Evolutionary conservation across 2,888 invertebrate genomes (phyloP), one percentile per base, ranked within the genome.

Genomic region (Lottia gigantea): DNA sequence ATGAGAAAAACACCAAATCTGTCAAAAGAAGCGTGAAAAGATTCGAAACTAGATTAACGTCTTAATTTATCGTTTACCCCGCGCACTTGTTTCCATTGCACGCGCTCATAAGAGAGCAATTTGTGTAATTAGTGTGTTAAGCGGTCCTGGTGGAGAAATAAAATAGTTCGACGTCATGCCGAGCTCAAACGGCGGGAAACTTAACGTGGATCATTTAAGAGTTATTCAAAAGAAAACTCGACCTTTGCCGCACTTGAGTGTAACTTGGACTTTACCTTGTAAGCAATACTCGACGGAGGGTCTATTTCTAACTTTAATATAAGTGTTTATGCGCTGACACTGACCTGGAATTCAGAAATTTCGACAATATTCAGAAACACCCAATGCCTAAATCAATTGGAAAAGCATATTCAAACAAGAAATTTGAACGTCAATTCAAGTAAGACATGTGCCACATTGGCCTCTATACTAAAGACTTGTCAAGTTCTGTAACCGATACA

Each of bases 101-200:
- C 55, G 55, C 55, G 55, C 55, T 55, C 55, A 55, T 14, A 14
- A 55, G 55, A 55, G 55, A 55, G 55, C 55, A 55, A 55, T 55
- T 55, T 19, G 19, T 11, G 23, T 55, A 55, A 55, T 55, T 55
- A 55, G 55, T 23, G 19, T 23, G 55, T 23, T 23, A 55, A 55
- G 19, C 40, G 40, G 40, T 11, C 55, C 55, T 55, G 55, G 55
- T 14, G 55, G 55, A 55, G 55, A 55, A 23, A 55, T 55, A 23
- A 55, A 19, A 23, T 23, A 23, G 55, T 19, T 19, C 19, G 55
- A 23, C 19, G 23, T 19, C 55, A 55, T 23, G 55, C 55, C 19
- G 55, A 23, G 55, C 6, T 12, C 19, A 55, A 55, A 19, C 19
- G 23, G 19, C 23, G 55, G 19, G 19, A 23, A 55, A 23, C 19